These are phyloP conservation scores for Drosophila trichaetosa DNA, from an alignment of 2,888 invertebrate genomes.

Conservation along the genomic window DNA sequence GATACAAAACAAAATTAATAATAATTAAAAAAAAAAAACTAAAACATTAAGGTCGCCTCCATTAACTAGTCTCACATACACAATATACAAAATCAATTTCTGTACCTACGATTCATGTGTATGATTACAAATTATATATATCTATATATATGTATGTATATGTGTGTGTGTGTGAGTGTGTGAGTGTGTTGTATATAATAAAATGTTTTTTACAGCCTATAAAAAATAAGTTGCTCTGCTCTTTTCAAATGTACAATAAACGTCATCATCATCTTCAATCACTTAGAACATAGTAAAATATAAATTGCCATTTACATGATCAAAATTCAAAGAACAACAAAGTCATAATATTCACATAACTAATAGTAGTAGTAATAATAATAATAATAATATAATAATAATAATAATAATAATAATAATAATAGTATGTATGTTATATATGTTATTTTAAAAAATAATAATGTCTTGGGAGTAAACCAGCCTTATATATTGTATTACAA, in stretches of 20 bases:
- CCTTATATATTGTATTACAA: slow-evolving; percentile 83
- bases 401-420: slow-evolving; percentile 46
- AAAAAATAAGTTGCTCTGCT: slow-evolving; percentile 74
- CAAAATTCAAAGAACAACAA: slow-evolving; percentile 54
- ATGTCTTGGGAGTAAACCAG: slow-evolving; percentile 85
- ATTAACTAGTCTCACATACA: slow-evolving; percentile 16
- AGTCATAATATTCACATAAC: slow-evolving; percentile 41
- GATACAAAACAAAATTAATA: slow-evolving; percentile 2
- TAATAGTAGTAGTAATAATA: slow-evolving; percentile 35
- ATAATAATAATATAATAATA: slow-evolving; percentile 25
- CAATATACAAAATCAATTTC: slow-evolving; percentile 16
- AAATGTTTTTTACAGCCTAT: slow-evolving; percentile 65
- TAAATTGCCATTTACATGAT: slow-evolving; percentile 53
- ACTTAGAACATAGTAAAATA: slow-evolving; percentile 56
- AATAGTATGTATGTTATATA: slow-evolving; percentile 18
- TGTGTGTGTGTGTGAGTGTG: slow-evolving; percentile 11
- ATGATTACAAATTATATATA: slow-evolving; percentile 13
- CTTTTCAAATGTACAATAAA: slow-evolving; percentile 27
- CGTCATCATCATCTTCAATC: slow-evolving; percentile 4
- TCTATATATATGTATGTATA: not conserved
- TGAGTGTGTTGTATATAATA: slow-evolving; percentile 59
- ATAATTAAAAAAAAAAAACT: not conserved
- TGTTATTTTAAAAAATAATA: slow-evolving; percentile 76
- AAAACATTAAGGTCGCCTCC: slow-evolving; percentile 21
- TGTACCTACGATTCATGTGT: slow-evolving; percentile 10